Evolutionary conservation across 2,113 vertebrate species (phyloP).

Genomic region (Gasterosteus nipponicus): DNA sequence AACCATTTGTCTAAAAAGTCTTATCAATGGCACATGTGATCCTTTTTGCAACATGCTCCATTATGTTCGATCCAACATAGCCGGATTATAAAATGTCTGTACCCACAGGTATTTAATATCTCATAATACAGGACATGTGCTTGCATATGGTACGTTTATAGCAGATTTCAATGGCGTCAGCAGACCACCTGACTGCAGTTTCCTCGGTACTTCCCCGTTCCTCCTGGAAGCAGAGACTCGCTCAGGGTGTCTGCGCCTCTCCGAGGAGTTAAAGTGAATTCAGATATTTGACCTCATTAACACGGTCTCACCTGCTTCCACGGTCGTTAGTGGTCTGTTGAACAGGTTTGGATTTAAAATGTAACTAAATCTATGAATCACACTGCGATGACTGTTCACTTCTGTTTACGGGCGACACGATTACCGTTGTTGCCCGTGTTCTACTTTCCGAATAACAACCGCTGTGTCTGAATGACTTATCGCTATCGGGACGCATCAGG

Average conservation of each 20-base stretch:
- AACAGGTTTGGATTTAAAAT: neutral
- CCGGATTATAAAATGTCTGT: neutral
- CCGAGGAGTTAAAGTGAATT: neutral
- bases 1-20: neutral
- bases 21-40: neutral
- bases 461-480: slow-evolving; percentile 27
- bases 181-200: slow-evolving; percentile 24
- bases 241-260: neutral
- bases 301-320: no score
- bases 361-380: neutral
- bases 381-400: neutral
- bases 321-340: neutral
- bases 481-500: neutral
- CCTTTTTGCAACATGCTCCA: neutral
- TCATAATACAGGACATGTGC: neutral
- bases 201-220: neutral
- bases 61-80: neutral
- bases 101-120: no score
- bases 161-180: neutral
- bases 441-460: slow-evolving; percentile 21
- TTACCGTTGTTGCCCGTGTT: neutral
- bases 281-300: neutral
- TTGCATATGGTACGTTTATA: neutral
- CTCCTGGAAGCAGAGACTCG: neutral
- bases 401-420: neutral